Evolutionary conservation across 2,888 invertebrate genomes (phyloP).

Genomic region (Trissolcus brochymenae): DNA sequence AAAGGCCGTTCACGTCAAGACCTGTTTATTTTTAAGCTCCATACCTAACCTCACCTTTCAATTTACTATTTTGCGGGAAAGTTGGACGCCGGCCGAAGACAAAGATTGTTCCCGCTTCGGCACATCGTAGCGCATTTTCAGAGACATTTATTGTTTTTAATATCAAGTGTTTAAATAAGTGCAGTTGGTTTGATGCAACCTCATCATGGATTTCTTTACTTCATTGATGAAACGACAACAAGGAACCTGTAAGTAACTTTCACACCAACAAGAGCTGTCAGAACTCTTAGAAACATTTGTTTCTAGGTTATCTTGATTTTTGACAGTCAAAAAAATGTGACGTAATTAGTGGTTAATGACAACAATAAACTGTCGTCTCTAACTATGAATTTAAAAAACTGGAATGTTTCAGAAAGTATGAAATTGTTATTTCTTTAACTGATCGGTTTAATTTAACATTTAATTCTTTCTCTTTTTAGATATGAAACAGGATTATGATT

Average conservation of each 20-base stretch:
- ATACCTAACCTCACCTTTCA: neutral
- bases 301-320: constrained; percentile 5
- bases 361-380: no score
- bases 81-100: constrained; percentile 1
- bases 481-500: constrained; percentile 79
- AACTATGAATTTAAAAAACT: no score
- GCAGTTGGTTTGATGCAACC: constrained; percentile 7
- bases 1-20: no score
- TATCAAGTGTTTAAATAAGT: neutral
- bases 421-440: neutral
- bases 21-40: no score
- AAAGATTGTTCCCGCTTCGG: no score
- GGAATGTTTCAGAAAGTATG: neutral
- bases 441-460: neutral
- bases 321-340: neutral
- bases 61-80: neutral
- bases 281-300: neutral
- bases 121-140: no score
- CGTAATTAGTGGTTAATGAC: constrained; percentile 5
- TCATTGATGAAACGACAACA: constrained; percentile 66
- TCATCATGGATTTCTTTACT: constrained; percentile 33
- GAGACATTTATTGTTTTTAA: no score
- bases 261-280: neutral
- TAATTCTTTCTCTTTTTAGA: constrained; percentile 58
- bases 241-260: constrained; percentile 67